phyloP scores from a whole-genome alignment of 2,113 vertebrate species.

The Dolichotis patagonum region DNA sequence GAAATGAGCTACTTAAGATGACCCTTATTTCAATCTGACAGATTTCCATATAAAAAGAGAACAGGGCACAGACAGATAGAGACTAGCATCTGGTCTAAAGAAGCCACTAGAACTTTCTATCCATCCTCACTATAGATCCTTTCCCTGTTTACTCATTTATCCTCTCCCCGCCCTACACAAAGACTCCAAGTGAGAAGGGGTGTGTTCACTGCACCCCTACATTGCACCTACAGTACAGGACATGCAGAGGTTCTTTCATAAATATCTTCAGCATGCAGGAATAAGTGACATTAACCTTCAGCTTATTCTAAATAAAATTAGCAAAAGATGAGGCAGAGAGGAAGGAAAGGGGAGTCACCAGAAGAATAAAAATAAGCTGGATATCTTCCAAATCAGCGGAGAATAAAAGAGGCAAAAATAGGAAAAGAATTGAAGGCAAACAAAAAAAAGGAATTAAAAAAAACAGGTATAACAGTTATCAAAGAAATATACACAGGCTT shows the following conservation, averaged over 20 bases:
- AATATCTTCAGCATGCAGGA: not conserved
- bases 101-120: not conserved
- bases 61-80: not conserved
- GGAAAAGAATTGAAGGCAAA: conserved; percentile 48
- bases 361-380: conserved; percentile 73
- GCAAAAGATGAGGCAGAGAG: conserved; percentile 29
- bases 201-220: not conserved
- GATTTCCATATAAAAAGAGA: not conserved
- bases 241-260: not conserved
- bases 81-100: not conserved
- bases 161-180: not conserved
- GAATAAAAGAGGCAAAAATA: conserved; percentile 65
- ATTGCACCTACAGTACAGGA: not conserved
- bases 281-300: not conserved
- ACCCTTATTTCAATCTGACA: not conserved
- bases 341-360: conserved; percentile 20
- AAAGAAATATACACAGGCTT: conserved; percentile 22
- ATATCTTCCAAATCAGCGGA: conserved; percentile 63
- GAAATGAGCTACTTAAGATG: not conserved
- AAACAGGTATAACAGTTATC: not conserved
- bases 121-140: not conserved
- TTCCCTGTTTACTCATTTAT: not conserved
- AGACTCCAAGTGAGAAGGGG: not conserved
- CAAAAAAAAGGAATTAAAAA: not conserved
- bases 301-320: conserved; percentile 57